phyloP scores from a whole-genome alignment of 2,113 vertebrate species.

The Redunca redunca region DNA sequence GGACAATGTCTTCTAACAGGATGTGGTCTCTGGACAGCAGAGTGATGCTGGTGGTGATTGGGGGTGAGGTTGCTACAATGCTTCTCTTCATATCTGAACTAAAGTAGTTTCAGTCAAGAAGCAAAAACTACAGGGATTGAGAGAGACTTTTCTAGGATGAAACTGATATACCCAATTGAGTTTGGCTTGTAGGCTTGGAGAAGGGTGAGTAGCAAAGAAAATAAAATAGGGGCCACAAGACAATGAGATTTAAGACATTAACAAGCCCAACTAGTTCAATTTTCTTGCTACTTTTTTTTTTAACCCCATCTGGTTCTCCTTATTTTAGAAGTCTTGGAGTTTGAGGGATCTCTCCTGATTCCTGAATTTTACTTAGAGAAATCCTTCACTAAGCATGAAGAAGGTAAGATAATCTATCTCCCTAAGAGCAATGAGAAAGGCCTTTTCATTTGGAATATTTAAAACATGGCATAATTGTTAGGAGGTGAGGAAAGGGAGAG shows the following conservation, averaged over 20 bases:
- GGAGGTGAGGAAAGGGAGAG: constrained; percentile 65
- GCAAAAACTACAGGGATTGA: not conserved
- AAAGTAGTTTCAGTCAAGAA: not conserved
- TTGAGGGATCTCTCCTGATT: not conserved
- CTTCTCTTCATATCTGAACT: not conserved
- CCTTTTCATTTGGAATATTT: constrained; percentile 74
- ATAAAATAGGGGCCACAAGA: not conserved
- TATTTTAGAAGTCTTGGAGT: not conserved
- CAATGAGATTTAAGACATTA: not conserved
- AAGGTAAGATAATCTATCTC: constrained; percentile 33
- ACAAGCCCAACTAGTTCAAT: not conserved
- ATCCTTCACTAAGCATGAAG: constrained; percentile 37
- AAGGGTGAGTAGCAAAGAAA: not conserved
- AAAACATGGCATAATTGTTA: constrained; percentile 70
- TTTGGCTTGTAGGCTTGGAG: not conserved
- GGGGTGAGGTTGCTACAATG: not conserved
- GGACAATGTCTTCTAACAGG: not conserved
- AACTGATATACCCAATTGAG: not conserved
- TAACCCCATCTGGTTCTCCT: not conserved
- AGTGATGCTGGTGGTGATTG: not conserved
- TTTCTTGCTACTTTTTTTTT: not conserved
- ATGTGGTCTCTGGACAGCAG: not conserved
- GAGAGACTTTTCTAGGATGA: not conserved
- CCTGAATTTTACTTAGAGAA: not conserved
- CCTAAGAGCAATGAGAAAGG: constrained; percentile 48